These are phyloP conservation scores for Branchellion lobata DNA, from an alignment of 2,888 invertebrate genomes.

Conservation along the genomic window DNA sequence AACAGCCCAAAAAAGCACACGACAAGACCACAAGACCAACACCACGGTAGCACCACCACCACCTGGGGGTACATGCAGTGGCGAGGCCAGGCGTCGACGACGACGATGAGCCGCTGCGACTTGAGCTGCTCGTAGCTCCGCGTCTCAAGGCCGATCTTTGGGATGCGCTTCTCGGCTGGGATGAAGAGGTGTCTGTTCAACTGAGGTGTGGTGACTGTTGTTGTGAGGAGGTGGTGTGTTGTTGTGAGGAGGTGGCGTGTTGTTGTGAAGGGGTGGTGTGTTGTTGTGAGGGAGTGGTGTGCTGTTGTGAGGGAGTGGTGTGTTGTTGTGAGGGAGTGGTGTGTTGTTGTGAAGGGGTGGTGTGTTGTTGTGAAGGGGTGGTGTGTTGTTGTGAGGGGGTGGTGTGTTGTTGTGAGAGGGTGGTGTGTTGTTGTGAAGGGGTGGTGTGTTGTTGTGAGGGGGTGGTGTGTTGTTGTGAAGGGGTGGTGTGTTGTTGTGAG, in stretches of 20 bases:
- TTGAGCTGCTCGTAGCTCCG: constrained; percentile 76
- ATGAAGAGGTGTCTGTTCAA: constrained; percentile 78
- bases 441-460: not conserved
- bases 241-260: not conserved
- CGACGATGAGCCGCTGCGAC: constrained; percentile 86
- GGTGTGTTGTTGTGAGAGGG: no score
- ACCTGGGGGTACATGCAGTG: constrained; percentile 84
- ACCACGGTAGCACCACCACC: no score
- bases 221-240: not conserved
- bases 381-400: no score
- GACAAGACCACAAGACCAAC: not conserved
- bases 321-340: not conserved
- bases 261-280: not conserved
- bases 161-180: constrained; percentile 89
- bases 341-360: no score
- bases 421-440: no score
- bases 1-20: no score
- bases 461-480: no score
- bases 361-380: no score
- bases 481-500: no score
- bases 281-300: no score
- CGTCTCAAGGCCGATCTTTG: constrained; percentile 92
- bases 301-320: no score
- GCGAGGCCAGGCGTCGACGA: constrained; percentile 93
- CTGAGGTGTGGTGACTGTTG: constrained; percentile 50